Base-by-base conservation (phyloP, 2,113 vertebrate genomes). In the Heteronetta atricapilla region DNA sequence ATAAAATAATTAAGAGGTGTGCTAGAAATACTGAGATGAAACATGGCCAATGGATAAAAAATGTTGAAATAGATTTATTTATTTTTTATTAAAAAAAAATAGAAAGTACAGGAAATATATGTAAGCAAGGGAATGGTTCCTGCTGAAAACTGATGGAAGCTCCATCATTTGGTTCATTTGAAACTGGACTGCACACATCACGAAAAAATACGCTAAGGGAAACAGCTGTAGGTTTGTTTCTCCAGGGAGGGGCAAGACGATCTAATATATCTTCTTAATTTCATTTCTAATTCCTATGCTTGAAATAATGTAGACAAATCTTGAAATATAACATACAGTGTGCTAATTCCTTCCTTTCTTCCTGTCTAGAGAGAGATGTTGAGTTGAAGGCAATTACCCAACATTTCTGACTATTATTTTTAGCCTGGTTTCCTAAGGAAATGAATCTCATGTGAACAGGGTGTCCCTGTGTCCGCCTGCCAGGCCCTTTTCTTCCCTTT, bases 251-350 rank as follows among this genome's bases (percentile, higher is more conserved):
- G 69, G 44, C 69, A 86, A 88, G 89, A 64, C 5, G 0, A 93
- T 82, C 87, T 91, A 92, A 96, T 96, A 95, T 46, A 93, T 96
- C 96, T 96, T 95, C 90, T 87, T 95, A 94, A 96, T 94, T 96
- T 95, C 85, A 95, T 88, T 96, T 93, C 89, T 95, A 86, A 97
- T 95, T 95, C 96, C 85, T 94, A 31, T 76, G 92, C 94, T 91
- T 95, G 82, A 88, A 91, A 94, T 95, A 82, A 77, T 78, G 67
- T 93, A 93, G 93, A 82, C 82, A 95, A 90, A 93, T 84, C 90
- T 89, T 97, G 94, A 96, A 94, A 96, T 94, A 93, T 62, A 95
- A 86, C 89, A 38, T 94, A 9, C 28, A 90, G 82, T 28, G 75
- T 93, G 26, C 77, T 93, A 93, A 94, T 93, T 93, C 94, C 81